Percentiles rank a stretch among this genome's conserved stretches.
Conservation (phyloP, 2,113 vertebrate species). For the Columba livia region DNA sequence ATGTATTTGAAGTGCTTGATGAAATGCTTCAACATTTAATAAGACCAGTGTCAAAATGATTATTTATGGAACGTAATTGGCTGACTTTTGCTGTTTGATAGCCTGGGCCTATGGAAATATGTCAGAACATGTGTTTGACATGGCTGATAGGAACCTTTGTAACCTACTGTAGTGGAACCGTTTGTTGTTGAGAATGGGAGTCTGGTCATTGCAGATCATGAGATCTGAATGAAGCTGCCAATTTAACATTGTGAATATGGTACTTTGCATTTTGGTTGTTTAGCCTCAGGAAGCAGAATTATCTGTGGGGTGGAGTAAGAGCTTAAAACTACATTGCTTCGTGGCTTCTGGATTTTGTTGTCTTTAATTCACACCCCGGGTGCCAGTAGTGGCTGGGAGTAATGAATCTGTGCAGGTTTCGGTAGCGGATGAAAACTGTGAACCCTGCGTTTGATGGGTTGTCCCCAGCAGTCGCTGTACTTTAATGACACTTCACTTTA, state of each 20-base stretch:
- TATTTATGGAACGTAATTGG: background rate
- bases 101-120: background rate
- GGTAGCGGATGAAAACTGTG: background rate
- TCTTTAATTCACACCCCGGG: background rate
- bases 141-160: background rate
- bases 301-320: background rate
- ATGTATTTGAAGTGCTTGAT: background rate
- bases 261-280: background rate
- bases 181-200: background rate
- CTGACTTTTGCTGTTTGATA: background rate
- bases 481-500: background rate
- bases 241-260: background rate
- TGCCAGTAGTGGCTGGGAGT: background rate
- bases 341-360: background rate
- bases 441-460: accelerated
- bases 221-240: background rate
- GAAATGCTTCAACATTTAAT: background rate
- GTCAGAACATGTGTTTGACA: background rate
- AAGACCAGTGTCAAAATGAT: background rate
- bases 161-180: background rate
- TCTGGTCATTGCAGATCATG: too few relatives aligned
- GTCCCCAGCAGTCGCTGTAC: background rate
- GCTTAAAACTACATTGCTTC: background rate
- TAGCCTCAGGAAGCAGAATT: background rate
- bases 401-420: background rate